Percentiles rank a stretch among this genome's conserved stretches.
Conservation (phyloP, 2,113 vertebrate genomes). For the Shinisaurus crocodilurus region DNA sequence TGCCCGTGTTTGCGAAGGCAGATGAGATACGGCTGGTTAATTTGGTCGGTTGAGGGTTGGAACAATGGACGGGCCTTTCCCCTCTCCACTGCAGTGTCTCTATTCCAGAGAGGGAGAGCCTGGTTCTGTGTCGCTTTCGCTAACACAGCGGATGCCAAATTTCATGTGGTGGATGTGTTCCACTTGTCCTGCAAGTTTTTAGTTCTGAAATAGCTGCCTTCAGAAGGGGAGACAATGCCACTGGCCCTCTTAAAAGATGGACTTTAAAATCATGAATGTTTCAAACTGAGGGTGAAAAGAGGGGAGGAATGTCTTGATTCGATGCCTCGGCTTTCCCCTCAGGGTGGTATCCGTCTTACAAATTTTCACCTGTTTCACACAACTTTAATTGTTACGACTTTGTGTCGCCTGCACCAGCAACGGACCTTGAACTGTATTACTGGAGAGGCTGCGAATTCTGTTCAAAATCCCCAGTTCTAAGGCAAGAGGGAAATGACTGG, state of each 20-base stretch:
- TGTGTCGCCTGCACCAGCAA: background rate
- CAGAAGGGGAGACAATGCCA: background rate
- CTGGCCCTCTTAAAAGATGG: background rate
- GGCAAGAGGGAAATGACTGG: background rate
- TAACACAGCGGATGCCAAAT: background rate
- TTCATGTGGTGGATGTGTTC: background rate
- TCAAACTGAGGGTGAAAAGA: too few species aligned
- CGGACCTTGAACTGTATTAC: background rate
- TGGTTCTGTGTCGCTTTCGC: too few species aligned
- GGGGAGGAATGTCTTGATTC: background rate
- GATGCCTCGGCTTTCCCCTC: too few species aligned
- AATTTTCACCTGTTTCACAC: background rate
- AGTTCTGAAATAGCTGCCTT: background rate
- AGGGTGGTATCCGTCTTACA: too few species aligned
- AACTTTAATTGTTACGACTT: background rate
- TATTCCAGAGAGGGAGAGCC: too few species aligned
- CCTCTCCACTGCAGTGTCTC: too few species aligned
- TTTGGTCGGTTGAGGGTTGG: too few species aligned
- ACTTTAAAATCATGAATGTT: background rate
- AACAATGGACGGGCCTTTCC: too few species aligned
- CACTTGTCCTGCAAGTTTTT: background rate
- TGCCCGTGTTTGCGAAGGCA: too few species aligned
- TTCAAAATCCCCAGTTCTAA: background rate
- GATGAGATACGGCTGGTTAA: too few species aligned
- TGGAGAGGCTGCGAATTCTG: too few species aligned